These are phyloP conservation scores for Puma concolor DNA, from an alignment of 2,113 vertebrate genomes.

Conservation along the genomic window DNA sequence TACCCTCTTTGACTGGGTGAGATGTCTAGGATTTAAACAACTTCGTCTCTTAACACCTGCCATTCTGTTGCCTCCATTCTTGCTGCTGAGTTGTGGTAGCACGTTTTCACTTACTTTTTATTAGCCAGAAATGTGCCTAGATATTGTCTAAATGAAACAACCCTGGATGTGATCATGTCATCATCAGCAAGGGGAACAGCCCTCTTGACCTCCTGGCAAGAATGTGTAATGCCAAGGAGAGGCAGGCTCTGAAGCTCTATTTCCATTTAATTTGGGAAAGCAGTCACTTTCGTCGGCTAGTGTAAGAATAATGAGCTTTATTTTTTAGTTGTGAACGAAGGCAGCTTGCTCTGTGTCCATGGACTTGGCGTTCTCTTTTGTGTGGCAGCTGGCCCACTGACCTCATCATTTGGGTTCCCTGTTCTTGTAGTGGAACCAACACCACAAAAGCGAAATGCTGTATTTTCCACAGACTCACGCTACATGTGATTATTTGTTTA, in stretches of 20 bases:
- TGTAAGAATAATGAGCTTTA: conserved; percentile 40
- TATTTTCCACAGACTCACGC: conserved; percentile 66
- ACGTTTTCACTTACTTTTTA: background rate
- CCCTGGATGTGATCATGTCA: conserved; percentile 82
- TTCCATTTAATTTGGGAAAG: conserved; percentile 67
- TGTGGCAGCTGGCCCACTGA: conserved; percentile 64
- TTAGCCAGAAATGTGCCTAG: conserved; percentile 6
- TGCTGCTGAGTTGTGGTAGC: background rate
- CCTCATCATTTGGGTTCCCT: conserved; percentile 54
- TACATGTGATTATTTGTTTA: conserved; percentile 64
- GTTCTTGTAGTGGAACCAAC: conserved; percentile 20
- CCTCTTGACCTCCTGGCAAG: conserved; percentile 79
- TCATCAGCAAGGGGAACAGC: conserved; percentile 80
- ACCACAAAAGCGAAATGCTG: conserved; percentile 64
- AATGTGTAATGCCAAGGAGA: conserved; percentile 72
- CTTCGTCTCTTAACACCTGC: background rate
- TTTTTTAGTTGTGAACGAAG: conserved; percentile 41
- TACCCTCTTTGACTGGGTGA: background rate
- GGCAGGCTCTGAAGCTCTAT: conserved; percentile 61
- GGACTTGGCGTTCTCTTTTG: conserved; percentile 14
- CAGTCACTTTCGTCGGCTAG: conserved; percentile 52
- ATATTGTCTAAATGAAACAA: conserved; percentile 71
- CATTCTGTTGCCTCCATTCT: background rate
- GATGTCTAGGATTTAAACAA: background rate
- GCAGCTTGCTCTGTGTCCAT: background rate